phyloP scores from a whole-genome alignment of 2,113 vertebrate species.

The Taxidea taxus region DNA sequence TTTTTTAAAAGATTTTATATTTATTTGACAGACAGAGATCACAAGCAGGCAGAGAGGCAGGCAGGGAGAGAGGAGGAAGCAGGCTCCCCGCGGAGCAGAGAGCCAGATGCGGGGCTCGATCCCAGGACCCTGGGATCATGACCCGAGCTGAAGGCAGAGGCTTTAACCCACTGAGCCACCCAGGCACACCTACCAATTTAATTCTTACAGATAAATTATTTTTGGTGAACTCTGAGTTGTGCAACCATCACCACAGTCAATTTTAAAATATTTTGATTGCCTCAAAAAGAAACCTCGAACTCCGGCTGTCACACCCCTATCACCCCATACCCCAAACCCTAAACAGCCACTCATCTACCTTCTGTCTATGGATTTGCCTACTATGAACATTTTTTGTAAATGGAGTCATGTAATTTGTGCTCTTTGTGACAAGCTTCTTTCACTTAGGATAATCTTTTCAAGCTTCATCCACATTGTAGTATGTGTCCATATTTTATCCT shows the following conservation, averaged over 20 bases:
- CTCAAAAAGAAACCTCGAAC: background rate
- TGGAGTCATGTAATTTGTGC: background rate
- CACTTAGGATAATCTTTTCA: background rate
- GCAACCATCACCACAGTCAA: background rate
- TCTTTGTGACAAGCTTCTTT: background rate
- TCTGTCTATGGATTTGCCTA: background rate
- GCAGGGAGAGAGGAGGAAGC: no score
- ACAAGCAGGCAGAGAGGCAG: no score
- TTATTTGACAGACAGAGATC: no score
- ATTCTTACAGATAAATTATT: background rate
- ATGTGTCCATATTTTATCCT: background rate
- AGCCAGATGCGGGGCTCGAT: no score
- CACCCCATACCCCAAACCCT: background rate
- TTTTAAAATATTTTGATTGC: background rate
- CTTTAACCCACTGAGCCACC: no score
- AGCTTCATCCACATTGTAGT: no score
- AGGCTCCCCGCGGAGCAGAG: no score
- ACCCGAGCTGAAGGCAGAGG: no score
- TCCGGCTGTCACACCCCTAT: background rate
- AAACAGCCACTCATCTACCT: background rate
- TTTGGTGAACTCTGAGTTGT: background rate
- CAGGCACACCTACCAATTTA: background rate
- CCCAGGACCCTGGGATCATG: no score
- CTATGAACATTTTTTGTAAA: background rate
- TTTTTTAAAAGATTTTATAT: no score